Percentiles rank a stretch among this genome's conserved stretches.
These are phyloP conservation scores for Hydrolagus affinis DNA, from an alignment of 2,113 vertebrate genomes.

Conservation along the genomic window DNA sequence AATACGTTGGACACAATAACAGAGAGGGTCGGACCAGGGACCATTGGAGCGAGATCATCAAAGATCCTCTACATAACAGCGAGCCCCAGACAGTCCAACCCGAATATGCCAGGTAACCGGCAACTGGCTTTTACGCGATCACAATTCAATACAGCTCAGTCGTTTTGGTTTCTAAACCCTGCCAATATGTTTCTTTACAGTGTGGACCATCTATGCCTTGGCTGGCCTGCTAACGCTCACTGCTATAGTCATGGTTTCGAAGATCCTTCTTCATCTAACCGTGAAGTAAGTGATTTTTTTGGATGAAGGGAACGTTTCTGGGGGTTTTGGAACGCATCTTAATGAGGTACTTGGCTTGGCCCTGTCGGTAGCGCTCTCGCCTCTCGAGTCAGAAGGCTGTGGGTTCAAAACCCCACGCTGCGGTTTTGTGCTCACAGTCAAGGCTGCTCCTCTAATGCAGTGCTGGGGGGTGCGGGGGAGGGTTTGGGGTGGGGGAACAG, in stretches of 20 bases:
- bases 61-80: conserved; percentile 88
- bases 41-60: conserved; percentile 64
- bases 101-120: conserved; percentile 80
- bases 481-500: too few relatives aligned
- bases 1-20: conserved; percentile 58
- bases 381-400: not conserved
- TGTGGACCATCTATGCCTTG: conserved; percentile 88
- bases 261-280: conserved; percentile 80
- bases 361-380: not conserved
- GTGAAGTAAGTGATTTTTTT: conserved; percentile 71
- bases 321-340: not conserved
- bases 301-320: not conserved
- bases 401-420: not conserved
- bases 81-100: conserved; percentile 76
- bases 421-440: too few relatives aligned
- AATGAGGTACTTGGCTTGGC: too few relatives aligned
- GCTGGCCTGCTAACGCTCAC: conserved; percentile 80
- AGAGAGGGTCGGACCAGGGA: conserved; percentile 67
- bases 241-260: conserved; percentile 76
- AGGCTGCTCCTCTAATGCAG: too few relatives aligned
- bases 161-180: conserved; percentile 26
- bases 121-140: not conserved
- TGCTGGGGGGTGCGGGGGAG: too few relatives aligned
- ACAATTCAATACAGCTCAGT: not conserved
- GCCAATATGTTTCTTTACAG: conserved; percentile 46